These are phyloP conservation scores for Hemiprocne comata DNA, from an alignment of 2,113 vertebrate species.

Conservation along the genomic window DNA sequence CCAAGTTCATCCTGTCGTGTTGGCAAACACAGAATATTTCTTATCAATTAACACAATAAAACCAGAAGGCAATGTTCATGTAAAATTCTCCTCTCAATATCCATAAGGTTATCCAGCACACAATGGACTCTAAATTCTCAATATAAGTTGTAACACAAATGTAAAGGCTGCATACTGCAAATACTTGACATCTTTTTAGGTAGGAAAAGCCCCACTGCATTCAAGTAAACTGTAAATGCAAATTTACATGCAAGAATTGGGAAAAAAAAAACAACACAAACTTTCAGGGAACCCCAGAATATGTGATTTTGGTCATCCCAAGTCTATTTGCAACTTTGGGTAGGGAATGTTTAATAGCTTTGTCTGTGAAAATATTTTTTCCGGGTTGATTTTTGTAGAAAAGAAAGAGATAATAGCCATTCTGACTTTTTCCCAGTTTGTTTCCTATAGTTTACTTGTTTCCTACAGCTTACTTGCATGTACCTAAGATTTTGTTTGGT, in stretches of 20 bases:
- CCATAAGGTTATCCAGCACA: not conserved
- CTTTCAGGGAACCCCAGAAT: not conserved
- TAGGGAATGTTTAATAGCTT: not conserved
- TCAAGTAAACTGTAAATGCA: not conserved
- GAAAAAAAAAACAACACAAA: not conserved
- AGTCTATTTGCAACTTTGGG: not conserved
- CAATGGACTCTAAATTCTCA: not conserved
- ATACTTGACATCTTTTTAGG: not conserved
- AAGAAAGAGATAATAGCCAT: not conserved
- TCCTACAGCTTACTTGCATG: not conserved
- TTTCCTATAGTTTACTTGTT: not conserved
- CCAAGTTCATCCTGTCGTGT: not conserved
- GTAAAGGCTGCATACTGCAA: not conserved
- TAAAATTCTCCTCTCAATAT: not conserved
- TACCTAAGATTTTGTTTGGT: not conserved
- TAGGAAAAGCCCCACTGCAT: not conserved
- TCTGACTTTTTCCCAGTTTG: not conserved
- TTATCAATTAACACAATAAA: not conserved
- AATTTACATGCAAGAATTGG: not conserved
- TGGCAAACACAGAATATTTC: not conserved
- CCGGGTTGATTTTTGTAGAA: not conserved
- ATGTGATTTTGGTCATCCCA: not conserved
- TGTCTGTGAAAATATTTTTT: slow-evolving; percentile 6
- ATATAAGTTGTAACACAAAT: not conserved
- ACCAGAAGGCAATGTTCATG: not conserved